Percentiles rank a stretch among this genome's conserved stretches.
Evolutionary conservation across 2,888 invertebrate species (phyloP).

Genomic region (Hedya salicella): DNA sequence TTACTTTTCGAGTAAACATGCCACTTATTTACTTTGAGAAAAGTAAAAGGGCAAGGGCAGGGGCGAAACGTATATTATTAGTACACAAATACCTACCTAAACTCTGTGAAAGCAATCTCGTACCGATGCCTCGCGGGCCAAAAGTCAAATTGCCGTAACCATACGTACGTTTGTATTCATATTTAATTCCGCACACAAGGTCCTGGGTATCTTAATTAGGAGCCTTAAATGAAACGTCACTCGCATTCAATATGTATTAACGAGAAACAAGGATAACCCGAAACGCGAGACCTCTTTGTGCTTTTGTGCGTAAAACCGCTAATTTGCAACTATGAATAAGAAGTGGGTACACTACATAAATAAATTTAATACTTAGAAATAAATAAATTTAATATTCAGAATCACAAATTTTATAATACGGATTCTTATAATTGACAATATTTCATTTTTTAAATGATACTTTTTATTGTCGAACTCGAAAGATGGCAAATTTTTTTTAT

Average conservation of each 20-base stretch:
- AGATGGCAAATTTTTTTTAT: too few species aligned
- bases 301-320: neutral
- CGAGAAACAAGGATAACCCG: neutral
- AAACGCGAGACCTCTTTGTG: neutral
- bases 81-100: neutral
- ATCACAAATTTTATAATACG: too few species aligned
- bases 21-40: neutral
- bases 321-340: too few species aligned
- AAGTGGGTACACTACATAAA: too few species aligned
- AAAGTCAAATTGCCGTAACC: conserved; percentile 3
- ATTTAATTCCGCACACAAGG: conserved; percentile 11
- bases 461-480: too few species aligned
- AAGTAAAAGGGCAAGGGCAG: too few species aligned
- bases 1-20: too few species aligned
- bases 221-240: conserved; percentile 5
- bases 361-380: too few species aligned
- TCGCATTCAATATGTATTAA: conserved; percentile 8
- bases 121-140: neutral
- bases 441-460: too few species aligned
- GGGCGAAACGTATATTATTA: too few species aligned
- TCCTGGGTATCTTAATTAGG: conserved; percentile 3
- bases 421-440: too few species aligned
- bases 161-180: conserved; percentile 1
- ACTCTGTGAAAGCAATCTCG: conserved; percentile 4
- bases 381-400: too few species aligned